A percentile compares a stretch with the other conserved stretches of the same genome.
These are phyloP conservation scores for Malthinus flaveolus DNA, from an alignment of 2,888 invertebrate species.

Conservation along the genomic window DNA sequence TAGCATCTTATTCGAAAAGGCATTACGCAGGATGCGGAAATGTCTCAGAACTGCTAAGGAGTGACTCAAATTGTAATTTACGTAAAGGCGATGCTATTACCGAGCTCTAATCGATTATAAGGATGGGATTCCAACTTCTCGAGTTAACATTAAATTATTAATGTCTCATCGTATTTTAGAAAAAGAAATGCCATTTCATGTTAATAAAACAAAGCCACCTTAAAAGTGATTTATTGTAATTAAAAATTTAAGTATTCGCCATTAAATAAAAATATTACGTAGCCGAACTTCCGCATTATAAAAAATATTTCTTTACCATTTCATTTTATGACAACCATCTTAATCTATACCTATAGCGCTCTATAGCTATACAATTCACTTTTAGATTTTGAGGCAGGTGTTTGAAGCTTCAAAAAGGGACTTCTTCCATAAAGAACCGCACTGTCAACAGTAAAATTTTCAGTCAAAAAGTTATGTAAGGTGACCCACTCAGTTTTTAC, in stretches of 20 bases:
- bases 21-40: no score
- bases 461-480: slow-evolving; percentile 3
- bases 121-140: no score
- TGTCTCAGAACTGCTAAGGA: no score
- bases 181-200: no score
- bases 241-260: neutral
- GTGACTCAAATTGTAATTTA: no score
- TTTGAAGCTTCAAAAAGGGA: neutral
- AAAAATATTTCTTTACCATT: neutral
- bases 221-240: slow-evolving; percentile 2
- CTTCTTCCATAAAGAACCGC: neutral
- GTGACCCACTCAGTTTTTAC: neutral
- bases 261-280: neutral
- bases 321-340: slow-evolving; percentile 1
- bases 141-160: no score
- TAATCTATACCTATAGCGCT: no score
- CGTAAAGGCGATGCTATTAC: no score
- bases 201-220: neutral
- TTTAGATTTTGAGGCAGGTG: neutral
- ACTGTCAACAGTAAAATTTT: neutral
- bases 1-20: no score
- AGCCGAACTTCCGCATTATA: neutral
- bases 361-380: slow-evolving; percentile 1
- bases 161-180: no score
- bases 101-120: no score